Evolutionary conservation across 2,888 invertebrate genomes (phyloP).

Genomic region (Conus canariensis): DNA sequence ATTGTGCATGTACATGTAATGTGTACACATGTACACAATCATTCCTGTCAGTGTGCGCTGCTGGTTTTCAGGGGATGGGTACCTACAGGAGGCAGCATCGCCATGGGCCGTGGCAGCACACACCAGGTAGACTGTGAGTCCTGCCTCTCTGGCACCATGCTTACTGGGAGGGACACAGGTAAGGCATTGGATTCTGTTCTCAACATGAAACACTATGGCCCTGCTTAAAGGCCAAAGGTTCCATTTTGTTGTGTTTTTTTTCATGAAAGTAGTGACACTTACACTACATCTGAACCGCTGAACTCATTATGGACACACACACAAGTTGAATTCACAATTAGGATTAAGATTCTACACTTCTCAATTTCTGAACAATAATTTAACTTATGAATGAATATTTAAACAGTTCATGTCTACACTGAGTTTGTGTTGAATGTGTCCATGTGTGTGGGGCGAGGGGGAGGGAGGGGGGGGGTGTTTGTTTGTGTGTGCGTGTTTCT

Average conservation of each 20-base stretch:
- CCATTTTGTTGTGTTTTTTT: neutral
- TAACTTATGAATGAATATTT: too few relatives aligned
- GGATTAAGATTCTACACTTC: too few relatives aligned
- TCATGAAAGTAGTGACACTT: neutral
- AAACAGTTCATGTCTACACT: too few relatives aligned
- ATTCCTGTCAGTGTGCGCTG: neutral
- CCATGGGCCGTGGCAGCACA: conserved; percentile 34
- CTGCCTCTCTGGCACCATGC: neutral
- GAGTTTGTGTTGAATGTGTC: too few relatives aligned
- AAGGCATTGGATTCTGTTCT: neutral
- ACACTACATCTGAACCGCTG: too few relatives aligned
- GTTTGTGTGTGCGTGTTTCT: too few relatives aligned
- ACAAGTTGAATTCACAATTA: too few relatives aligned
- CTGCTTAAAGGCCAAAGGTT: neutral
- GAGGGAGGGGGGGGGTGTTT: too few relatives aligned
- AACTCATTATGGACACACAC: neutral
- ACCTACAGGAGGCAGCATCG: conserved; percentile 41
- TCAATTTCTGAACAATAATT: too few relatives aligned
- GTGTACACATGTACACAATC: too few relatives aligned
- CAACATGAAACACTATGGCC: neutral
- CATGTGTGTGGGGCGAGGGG: too few relatives aligned
- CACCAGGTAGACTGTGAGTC: neutral
- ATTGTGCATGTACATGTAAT: too few relatives aligned
- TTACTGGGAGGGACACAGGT: conserved; percentile 26
- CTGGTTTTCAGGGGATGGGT: conserved; percentile 34